Evolutionary conservation across 2,888 invertebrate species (phyloP).

Genomic region (Thyatira batis): DNA sequence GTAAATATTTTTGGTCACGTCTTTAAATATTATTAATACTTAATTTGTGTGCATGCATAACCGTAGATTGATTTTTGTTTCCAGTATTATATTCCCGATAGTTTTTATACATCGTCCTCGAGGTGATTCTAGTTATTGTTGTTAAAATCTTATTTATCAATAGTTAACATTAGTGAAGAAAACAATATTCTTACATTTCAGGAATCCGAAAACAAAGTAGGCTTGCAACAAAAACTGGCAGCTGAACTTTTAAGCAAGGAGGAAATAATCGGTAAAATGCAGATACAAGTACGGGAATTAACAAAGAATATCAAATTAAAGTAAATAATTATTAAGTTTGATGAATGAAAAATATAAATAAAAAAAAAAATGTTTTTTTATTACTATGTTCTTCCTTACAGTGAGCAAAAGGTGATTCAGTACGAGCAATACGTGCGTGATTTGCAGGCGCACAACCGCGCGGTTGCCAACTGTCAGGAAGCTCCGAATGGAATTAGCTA

Average conservation of each 20-base stretch:
- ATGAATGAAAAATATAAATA: no score
- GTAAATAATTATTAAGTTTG: conserved; percentile 55
- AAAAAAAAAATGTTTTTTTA: no score
- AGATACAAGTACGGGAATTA: conserved; percentile 67
- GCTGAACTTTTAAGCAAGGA: conserved; percentile 75
- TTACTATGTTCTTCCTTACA: conserved; percentile 44
- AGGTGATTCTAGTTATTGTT: conserved; percentile 39
- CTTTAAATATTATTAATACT: not conserved
- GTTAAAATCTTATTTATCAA: conserved; percentile 5
- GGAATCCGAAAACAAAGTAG: conserved; percentile 71
- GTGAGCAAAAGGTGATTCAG: conserved; percentile 74
- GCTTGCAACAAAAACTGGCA: conserved; percentile 74
- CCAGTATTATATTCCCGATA: conserved; percentile 62
- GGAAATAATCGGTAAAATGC: conserved; percentile 71
- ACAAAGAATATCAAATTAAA: conserved; percentile 70
- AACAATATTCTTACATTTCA: conserved; percentile 34
- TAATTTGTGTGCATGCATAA: conserved; percentile 2
- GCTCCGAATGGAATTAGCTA: conserved; percentile 52
- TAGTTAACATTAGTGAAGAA: not conserved
- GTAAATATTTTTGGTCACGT: conserved; percentile 41
- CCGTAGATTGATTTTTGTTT: conserved; percentile 44
- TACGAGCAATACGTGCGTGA: conserved; percentile 69
- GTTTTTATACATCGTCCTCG: conserved; percentile 41
- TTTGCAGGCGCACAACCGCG: conserved; percentile 57
- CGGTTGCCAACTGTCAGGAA: conserved; percentile 51